Evolutionary conservation across 2,113 vertebrate species (phyloP).

Genomic region (Peromyscus californicus): DNA sequence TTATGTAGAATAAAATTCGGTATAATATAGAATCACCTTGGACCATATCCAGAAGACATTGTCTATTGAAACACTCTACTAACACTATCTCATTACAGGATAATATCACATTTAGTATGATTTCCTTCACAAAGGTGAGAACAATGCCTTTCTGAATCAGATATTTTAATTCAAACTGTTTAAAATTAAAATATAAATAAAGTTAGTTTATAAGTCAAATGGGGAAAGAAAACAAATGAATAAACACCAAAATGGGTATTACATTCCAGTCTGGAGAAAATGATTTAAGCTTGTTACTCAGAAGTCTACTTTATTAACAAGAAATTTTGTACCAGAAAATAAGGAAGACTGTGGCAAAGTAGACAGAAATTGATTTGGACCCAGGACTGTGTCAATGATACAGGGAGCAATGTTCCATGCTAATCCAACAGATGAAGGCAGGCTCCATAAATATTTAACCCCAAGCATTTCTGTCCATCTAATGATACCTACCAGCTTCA

Average conservation of each 20-base stretch:
- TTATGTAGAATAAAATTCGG: neutral
- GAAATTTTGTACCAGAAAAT: neutral
- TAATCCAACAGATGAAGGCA: neutral
- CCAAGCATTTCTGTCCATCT: neutral
- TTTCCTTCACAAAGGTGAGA: conserved; percentile 34
- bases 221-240: neutral
- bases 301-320: neutral
- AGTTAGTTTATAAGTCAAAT: neutral
- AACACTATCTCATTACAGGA: conserved; percentile 1
- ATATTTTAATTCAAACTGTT: neutral
- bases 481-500: neutral
- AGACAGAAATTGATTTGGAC: neutral
- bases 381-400: neutral
- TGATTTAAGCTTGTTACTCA: neutral
- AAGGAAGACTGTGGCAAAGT: neutral
- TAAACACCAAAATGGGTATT: neutral
- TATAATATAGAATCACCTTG: conserved; percentile 36
- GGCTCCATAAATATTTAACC: neutral
- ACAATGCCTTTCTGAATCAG: neutral
- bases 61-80: neutral
- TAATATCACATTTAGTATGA: neutral
- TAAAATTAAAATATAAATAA: neutral
- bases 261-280: neutral
- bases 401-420: neutral
- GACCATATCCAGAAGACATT: neutral